Percentiles rank a stretch among this genome's conserved stretches.
Conservation (phyloP, 2,797 vertebrate genomes). For the Selene dorsalis region DNA sequence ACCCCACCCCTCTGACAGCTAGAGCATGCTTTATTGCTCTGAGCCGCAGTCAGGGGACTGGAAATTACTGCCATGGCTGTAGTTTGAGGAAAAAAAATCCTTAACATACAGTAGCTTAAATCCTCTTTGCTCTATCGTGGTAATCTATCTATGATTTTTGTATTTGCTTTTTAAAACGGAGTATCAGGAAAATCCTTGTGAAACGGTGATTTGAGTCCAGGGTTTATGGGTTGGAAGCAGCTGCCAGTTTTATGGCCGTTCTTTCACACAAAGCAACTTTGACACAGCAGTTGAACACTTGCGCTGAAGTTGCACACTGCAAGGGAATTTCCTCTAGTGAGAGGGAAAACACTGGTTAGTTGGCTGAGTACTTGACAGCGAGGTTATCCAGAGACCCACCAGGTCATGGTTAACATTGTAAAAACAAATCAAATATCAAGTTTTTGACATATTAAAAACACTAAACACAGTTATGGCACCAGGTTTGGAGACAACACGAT, state of each 20-base stretch:
- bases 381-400: slow-evolving; percentile 4
- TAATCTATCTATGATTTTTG: slow-evolving; percentile 35
- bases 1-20: slow-evolving; percentile 81
- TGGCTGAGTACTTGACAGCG: neutral
- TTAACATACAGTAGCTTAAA: slow-evolving; percentile 62
- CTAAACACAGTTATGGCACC: neutral
- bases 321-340: slow-evolving; percentile 34
- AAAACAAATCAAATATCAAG: neutral
- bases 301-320: slow-evolving; percentile 72
- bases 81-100: slow-evolving; percentile 43
- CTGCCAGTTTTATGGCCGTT: slow-evolving; percentile 87
- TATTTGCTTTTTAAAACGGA: slow-evolving; percentile 41
- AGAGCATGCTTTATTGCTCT: slow-evolving; percentile 90
- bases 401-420: slow-evolving; percentile 1
- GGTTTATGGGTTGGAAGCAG: slow-evolving; percentile 87
- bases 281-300: slow-evolving; percentile 81
- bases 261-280: slow-evolving; percentile 82
- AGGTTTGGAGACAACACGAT: neutral
- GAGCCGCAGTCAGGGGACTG: slow-evolving; percentile 86
- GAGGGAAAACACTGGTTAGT: slow-evolving; percentile 28
- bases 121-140: slow-evolving; percentile 13
- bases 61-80: slow-evolving; percentile 58
- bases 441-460: neutral
- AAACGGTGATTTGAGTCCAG: slow-evolving; percentile 68
- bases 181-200: slow-evolving; percentile 65